Percentiles rank a stretch among this genome's conserved stretches.
phyloP scores from a whole-genome alignment of 2,888 invertebrate species.

The Monoplex corrugatus region DNA sequence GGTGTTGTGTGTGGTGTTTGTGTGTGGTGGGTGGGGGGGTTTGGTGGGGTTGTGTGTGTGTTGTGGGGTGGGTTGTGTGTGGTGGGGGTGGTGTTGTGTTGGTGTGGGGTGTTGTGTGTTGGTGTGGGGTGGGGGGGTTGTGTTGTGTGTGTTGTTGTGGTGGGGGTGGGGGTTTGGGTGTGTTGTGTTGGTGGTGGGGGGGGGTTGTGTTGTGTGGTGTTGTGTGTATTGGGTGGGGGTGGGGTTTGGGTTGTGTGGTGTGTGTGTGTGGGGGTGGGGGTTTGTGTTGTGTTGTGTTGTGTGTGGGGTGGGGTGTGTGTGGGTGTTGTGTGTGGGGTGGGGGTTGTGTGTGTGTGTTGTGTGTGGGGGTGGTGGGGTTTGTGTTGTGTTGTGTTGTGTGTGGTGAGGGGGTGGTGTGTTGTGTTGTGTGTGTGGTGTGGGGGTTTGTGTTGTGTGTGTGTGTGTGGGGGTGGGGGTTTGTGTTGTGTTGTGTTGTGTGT shows the following conservation, averaged over 20 bases:
- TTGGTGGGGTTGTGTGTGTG: background rate
- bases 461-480: background rate
- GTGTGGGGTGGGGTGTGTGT: background rate
- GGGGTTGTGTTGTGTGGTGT: too few relatives aligned
- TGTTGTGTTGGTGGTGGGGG: background rate
- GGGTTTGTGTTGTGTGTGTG: background rate
- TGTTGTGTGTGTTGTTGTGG: too few relatives aligned
- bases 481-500: background rate
- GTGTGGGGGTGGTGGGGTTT: background rate
- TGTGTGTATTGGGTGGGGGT: too few relatives aligned
- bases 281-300: background rate
- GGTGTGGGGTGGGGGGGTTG: background rate
- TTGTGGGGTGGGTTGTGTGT: background rate
- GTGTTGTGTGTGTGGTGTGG: background rate
- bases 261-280: too few relatives aligned
- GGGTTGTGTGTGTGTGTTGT: background rate
- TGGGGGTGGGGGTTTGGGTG: background rate
- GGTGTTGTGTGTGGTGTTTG: background rate
- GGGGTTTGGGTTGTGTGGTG: too few relatives aligned
- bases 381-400: background rate
- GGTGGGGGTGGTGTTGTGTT: background rate
- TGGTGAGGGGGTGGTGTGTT: too few relatives aligned
- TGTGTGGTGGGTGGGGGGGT: background rate
- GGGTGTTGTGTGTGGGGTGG: too few relatives aligned
- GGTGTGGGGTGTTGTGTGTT: background rate